Base-by-base conservation (phyloP, 2,113 vertebrate genomes). In the Callospermophilus lateralis region DNA sequence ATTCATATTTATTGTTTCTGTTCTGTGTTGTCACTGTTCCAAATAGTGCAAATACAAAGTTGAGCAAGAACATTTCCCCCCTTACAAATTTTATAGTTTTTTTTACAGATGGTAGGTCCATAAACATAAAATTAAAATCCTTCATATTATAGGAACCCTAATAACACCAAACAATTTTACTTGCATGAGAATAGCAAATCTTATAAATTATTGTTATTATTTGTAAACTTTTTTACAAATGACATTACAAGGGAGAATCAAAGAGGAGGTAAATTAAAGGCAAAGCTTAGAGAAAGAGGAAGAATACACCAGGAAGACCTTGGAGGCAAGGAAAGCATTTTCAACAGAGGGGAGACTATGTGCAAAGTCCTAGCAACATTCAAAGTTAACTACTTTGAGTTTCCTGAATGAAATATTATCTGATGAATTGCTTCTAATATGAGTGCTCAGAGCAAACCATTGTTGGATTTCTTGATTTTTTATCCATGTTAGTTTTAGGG, bases 331-430 rank as follows among this genome's bases (percentile, higher is more conserved):
- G 45, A n/a, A 55, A 11, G 0, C 2, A 61, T 68, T 92, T 90
- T 92, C 24, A 68, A 58, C 2, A 72, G 48, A 93, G 3, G 16
- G 2, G 26, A 74, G 2, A 67, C 2, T 7, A 63, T 26, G 13
- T 20, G 5, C 11, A 2, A 77, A 34, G 13, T 4, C 30, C 39
- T 55, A 12, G 30, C 10, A 32, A 10, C 22, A 28, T 30, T 78
- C 6, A 6, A 4, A 87, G 55, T 34, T 37, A 26, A 26, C 3
- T 87, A 53, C 79, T 78, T 76, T 94, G n/a, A 76, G 37, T 13
- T 92, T 80, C 67, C 24, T 67, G 1, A 96, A 84, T 80, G 70
- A 92, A 96, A 93, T 74, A 70, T n/a, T 93, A 16, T 51, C 42
- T 80, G 65, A 61, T 20, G 58, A 86, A 80, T 94, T 91, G 34